A percentile compares a stretch with the other conserved stretches of the same genome.
Evolutionary conservation across 2,113 vertebrate species (phyloP).

Genomic region (Tychaedon coryphoeus): DNA sequence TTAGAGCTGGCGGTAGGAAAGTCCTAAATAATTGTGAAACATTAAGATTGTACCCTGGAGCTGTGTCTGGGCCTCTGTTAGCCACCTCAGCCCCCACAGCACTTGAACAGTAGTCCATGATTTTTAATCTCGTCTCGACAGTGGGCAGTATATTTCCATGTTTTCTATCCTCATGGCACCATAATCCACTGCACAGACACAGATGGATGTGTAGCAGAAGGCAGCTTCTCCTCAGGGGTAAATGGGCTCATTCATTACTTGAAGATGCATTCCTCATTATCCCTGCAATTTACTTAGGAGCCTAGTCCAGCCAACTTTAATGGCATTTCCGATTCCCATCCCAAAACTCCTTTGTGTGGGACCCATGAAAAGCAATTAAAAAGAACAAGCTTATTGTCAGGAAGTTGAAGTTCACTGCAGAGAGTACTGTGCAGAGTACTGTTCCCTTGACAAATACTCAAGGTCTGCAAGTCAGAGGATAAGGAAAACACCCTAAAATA

Average conservation of each 20-base stretch:
- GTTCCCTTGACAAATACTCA: background rate
- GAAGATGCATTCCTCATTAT: background rate
- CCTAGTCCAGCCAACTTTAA: background rate
- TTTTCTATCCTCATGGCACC: background rate
- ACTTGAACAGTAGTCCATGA: rapidly evolving
- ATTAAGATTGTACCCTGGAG: background rate
- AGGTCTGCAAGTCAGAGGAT: background rate
- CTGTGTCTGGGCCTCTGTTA: background rate
- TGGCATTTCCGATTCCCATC: background rate
- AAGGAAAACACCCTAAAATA: background rate
- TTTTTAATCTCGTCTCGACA: background rate
- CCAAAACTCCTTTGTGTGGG: background rate
- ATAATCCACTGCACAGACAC: background rate
- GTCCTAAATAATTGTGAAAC: background rate
- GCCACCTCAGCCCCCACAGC: background rate
- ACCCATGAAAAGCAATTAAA: background rate
- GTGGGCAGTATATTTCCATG: background rate
- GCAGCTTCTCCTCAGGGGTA: background rate
- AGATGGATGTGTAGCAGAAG: background rate
- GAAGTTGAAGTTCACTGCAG: background rate
- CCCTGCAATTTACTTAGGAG: background rate
- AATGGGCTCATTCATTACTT: background rate
- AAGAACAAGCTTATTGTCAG: background rate
- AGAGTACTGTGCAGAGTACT: background rate
- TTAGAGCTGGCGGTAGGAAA: background rate